Evolutionary conservation across 2,797 vertebrate genomes (phyloP).

Genomic region (Delichon dasypus): DNA sequence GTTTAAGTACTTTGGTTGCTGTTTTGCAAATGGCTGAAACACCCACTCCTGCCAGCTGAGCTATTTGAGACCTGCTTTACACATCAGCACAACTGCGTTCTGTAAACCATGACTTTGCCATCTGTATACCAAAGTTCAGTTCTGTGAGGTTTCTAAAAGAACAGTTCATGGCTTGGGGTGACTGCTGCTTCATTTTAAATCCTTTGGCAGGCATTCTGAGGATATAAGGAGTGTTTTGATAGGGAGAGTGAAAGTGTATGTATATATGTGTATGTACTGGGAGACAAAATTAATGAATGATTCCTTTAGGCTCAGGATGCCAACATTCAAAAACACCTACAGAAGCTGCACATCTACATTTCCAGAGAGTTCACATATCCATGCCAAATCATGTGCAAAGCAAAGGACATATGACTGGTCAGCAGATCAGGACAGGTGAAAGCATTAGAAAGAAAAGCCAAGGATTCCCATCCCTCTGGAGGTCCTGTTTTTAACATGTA

Average conservation of each 20-base stretch:
- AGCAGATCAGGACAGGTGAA: background rate
- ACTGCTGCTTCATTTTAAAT: background rate
- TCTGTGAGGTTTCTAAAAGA: background rate
- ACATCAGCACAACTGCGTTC: background rate
- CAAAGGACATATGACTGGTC: background rate
- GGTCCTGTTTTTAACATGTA: background rate
- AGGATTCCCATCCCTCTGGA: background rate
- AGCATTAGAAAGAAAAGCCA: background rate
- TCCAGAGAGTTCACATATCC: background rate
- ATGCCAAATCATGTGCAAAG: background rate
- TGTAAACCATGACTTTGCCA: constrained; percentile 2
- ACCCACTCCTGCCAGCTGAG: background rate
- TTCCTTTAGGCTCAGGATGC: background rate
- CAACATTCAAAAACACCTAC: background rate
- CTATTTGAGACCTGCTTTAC: background rate
- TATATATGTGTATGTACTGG: background rate
- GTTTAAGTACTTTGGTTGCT: background rate
- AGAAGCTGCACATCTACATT: background rate
- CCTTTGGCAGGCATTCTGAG: background rate
- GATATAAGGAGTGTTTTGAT: background rate
- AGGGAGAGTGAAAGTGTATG: background rate
- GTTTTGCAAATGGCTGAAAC: background rate
- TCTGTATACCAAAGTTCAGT: background rate
- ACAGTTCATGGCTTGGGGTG: background rate
- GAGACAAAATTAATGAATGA: background rate